Percentiles rank a stretch among this genome's conserved stretches.
These are phyloP conservation scores for Periplaneta americana DNA, from an alignment of 1,140 invertebrate genomes.

Conservation along the genomic window DNA sequence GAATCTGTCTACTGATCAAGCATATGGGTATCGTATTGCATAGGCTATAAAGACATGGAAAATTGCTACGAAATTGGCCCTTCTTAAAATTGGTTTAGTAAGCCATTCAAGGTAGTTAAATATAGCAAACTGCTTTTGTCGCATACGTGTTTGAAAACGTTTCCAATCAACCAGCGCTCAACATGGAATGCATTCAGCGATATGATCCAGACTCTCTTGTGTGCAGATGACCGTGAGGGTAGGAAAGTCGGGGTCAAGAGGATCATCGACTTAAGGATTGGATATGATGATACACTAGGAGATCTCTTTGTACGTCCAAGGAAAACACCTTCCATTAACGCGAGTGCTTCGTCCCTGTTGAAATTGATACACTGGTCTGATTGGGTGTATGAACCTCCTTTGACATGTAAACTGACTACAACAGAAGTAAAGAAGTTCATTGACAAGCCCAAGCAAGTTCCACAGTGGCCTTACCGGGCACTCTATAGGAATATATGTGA, in stretches of 20 bases:
- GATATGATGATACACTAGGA: background rate
- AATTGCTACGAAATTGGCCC: background rate
- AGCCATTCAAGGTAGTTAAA: conserved; percentile 4
- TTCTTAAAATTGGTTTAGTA: background rate
- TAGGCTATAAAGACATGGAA: background rate
- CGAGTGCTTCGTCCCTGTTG: background rate
- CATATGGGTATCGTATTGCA: too few relatives aligned
- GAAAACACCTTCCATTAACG: background rate
- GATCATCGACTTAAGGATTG: background rate
- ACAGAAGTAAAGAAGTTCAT: too few relatives aligned
- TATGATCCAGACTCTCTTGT: background rate
- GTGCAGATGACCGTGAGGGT: background rate
- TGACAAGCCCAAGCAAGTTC: too few relatives aligned
- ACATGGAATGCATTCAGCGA: too few relatives aligned
- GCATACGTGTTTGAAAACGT: background rate
- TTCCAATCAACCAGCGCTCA: background rate
- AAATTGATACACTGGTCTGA: too few relatives aligned
- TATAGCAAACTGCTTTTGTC: background rate
- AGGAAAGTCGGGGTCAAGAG: background rate
- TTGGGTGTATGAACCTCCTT: too few relatives aligned
- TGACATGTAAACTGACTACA: too few relatives aligned
- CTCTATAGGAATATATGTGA: too few relatives aligned
- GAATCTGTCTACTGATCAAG: too few relatives aligned
- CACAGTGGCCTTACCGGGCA: too few relatives aligned
- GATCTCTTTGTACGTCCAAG: background rate